phyloP scores from a whole-genome alignment of 2,797 vertebrate genomes.

The Benthosema pterotum region DNA sequence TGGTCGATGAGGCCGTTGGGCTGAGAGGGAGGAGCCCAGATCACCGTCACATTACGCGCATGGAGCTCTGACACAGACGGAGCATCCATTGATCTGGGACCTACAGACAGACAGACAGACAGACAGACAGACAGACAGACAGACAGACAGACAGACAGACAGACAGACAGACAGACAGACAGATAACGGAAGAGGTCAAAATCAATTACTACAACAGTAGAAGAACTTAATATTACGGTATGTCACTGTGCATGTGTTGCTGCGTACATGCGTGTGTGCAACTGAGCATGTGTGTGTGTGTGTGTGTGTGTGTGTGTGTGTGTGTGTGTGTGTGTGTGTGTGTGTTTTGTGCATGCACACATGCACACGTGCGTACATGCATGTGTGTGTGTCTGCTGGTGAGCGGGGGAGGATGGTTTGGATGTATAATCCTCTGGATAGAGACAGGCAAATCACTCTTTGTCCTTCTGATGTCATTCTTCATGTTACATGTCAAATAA shows the following conservation, averaged over 20 bases:
- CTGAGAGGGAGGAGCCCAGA: slow-evolving; percentile 62
- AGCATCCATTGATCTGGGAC: slow-evolving; percentile 58
- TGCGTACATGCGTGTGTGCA: too few relatives aligned
- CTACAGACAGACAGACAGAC: slow-evolving; percentile 33
- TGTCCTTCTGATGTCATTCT: slow-evolving; percentile 77
- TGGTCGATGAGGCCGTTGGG: slow-evolving; percentile 68
- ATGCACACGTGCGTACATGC: too few relatives aligned
- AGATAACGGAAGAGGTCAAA: neutral
- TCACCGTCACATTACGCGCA: slow-evolving; percentile 50
- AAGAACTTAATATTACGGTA: neutral
- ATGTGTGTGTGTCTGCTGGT: neutral
- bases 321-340: neutral
- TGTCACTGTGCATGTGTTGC: too few relatives aligned
- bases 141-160: neutral
- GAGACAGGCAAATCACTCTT: slow-evolving; percentile 60
- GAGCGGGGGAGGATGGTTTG: slow-evolving; percentile 42
- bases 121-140: slow-evolving; percentile 18
- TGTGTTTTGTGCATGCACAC: slow-evolving; percentile 1
- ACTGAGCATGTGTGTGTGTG: too few relatives aligned
- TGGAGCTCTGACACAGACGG: slow-evolving; percentile 52
- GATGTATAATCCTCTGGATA: slow-evolving; percentile 71
- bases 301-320: too few relatives aligned
- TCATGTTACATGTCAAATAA: slow-evolving; percentile 59
- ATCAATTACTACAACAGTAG: neutral
- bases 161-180: neutral